Percentiles rank a stretch among this genome's conserved stretches.
phyloP scores from a whole-genome alignment of 2,888 invertebrate genomes.

The Piscicola geometra region DNA sequence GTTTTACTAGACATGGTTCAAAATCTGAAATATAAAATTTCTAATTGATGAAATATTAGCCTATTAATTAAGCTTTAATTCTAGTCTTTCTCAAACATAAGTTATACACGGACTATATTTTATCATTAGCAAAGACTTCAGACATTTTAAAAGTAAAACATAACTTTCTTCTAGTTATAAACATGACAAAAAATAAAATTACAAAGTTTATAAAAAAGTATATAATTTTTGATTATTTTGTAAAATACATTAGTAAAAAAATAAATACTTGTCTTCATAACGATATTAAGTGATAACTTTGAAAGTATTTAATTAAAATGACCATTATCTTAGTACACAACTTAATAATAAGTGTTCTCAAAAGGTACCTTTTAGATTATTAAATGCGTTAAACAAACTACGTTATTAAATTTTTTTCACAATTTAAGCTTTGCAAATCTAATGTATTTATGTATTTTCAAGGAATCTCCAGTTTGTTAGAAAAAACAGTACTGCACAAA shows the following conservation, averaged over 20 bases:
- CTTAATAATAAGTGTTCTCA: not conserved
- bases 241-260: no score
- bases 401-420: not conserved
- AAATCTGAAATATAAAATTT: not conserved
- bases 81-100: not conserved
- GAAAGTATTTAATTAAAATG: not conserved
- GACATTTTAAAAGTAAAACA: not conserved
- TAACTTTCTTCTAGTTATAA: not conserved
- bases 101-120: not conserved
- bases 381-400: not conserved
- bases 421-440: not conserved
- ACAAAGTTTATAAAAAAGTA: not conserved
- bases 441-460: not conserved
- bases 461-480: not conserved
- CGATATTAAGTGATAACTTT: not conserved
- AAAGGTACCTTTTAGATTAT: not conserved
- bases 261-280: not conserved
- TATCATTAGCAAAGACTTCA: conserved; percentile 6
- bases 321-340: not conserved
- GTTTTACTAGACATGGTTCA: not conserved
- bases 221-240: no score
- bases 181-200: not conserved
- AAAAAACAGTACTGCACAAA: not conserved
- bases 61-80: not conserved
- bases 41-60: not conserved